Conservation (phyloP, 2,888 invertebrate genomes). For the Acronicta aceris region DNA sequence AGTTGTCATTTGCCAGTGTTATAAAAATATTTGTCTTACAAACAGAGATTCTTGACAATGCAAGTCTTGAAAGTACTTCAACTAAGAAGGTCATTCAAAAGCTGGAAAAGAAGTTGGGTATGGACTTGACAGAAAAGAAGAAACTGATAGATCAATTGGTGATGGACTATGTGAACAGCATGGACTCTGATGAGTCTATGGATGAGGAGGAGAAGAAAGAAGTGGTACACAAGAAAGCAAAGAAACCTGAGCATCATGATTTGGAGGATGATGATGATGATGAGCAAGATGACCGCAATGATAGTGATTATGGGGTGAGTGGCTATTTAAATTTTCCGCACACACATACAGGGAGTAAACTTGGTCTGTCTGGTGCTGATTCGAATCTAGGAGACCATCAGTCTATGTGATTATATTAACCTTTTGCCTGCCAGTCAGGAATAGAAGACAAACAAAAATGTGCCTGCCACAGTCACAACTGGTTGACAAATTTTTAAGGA, state of each 20-base stretch:
- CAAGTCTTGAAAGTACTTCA: constrained; percentile 95
- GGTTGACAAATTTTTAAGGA: too few species aligned
- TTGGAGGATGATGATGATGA: constrained; percentile 68
- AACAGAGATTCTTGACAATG: constrained; percentile 95
- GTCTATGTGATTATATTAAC: too few species aligned
- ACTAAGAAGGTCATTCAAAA: constrained; percentile 96
- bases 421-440: too few species aligned
- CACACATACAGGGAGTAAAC: not conserved
- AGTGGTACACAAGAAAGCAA: constrained; percentile 13
- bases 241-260: not conserved
- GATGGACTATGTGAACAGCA: constrained; percentile 91
- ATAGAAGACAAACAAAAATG: too few species aligned
- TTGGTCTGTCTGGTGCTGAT: not conserved
- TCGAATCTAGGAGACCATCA: too few species aligned
- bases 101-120: constrained; percentile 94
- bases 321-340: not conserved
- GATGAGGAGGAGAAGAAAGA: constrained; percentile 15
- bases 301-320: constrained; percentile 50
- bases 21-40: constrained; percentile 11
- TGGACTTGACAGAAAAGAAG: constrained; percentile 93
- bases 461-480: too few species aligned
- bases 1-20: too few species aligned
- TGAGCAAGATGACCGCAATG: constrained; percentile 38
- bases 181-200: constrained; percentile 60
- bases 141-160: constrained; percentile 96